Base-by-base conservation (phyloP, 2,797 vertebrate genomes). In the Moxostoma hubbsi region DNA sequence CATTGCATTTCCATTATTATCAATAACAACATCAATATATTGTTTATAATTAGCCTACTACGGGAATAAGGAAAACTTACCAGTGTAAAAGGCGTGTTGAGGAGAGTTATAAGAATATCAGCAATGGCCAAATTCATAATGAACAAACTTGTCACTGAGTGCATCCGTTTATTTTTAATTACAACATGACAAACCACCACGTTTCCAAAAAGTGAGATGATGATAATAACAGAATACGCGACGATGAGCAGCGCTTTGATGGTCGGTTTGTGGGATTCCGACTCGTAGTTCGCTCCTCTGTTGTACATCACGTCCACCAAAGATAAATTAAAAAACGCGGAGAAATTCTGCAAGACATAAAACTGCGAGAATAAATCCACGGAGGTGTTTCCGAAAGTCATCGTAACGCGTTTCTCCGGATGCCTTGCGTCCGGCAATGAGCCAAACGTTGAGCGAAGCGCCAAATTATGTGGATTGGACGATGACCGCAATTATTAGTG, bases 61-160 rank as follows among this genome's bases (percentile, higher is more conserved):
- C 8, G 57, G 0, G 24, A 50, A n/a, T 49, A 65, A 47, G 47
- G 16, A 24, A 18, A 62, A 69, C 93, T 93, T 87, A 95, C 93
- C 93, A 95, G 86, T 0, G 92, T 95, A 86, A 95, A 95, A 6
- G 93, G 92, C 0, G 92, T 92, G 87, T 93, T 94, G 75, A 94
- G 85, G 5, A 91, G 63, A 36, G 93, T 93, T 83, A 94, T 93
- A 87, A 95, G 90, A 85, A 94, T 86, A 0, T 93, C 94, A 0
- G 92, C 92, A 0, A 94, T 5, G 0, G 93, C 93, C 73, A 95
- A 84, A 69, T 94, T 94, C 83, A 89, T 88, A 0, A 94, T 93
- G 88, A 95, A 94, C 57, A 94, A 89, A 85, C 91, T 92, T 36
- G 92, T 93, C 55, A 92, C 92, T 0, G 93, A 93, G 45, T 90